phyloP scores from a whole-genome alignment of 2,888 invertebrate species.

The Tachina lurida region DNA sequence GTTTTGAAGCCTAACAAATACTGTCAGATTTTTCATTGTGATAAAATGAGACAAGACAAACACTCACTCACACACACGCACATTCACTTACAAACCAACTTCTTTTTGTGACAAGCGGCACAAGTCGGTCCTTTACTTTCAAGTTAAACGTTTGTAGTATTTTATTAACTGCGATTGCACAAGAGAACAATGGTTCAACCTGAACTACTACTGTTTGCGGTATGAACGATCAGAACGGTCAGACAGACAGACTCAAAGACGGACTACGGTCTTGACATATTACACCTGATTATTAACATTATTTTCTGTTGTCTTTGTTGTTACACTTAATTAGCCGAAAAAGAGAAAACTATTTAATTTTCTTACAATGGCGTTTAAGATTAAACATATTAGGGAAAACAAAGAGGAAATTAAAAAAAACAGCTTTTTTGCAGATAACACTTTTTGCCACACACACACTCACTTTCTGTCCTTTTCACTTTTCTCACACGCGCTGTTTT shows the following conservation, averaged over 20 bases:
- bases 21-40: conserved; percentile 73
- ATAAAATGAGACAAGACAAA: conserved; percentile 74
- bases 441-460: conserved; percentile 29
- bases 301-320: conserved; percentile 33
- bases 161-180: conserved; percentile 39
- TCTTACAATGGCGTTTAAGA: conserved; percentile 38
- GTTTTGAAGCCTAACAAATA: conserved; percentile 67
- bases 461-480: conserved; percentile 6
- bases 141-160: conserved; percentile 47
- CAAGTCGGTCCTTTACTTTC: conserved; percentile 68
- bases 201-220: conserved; percentile 54
- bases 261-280: conserved; percentile 50
- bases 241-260: too few relatives aligned
- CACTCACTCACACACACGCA: conserved; percentile 74
- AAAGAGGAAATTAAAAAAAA: conserved; percentile 2
- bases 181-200: conserved; percentile 12
- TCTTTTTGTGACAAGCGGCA: conserved; percentile 68
- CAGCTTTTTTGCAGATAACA: conserved; percentile 55
- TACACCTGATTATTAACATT: conserved; percentile 68
- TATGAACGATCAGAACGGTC: background rate
- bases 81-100: conserved; percentile 22
- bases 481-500: conserved; percentile 49
- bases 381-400: background rate
- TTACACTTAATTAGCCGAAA: conserved; percentile 58
- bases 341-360: conserved; percentile 23